Base-by-base conservation (phyloP, 2,797 vertebrate species). In the Eulemur rubriventer region DNA sequence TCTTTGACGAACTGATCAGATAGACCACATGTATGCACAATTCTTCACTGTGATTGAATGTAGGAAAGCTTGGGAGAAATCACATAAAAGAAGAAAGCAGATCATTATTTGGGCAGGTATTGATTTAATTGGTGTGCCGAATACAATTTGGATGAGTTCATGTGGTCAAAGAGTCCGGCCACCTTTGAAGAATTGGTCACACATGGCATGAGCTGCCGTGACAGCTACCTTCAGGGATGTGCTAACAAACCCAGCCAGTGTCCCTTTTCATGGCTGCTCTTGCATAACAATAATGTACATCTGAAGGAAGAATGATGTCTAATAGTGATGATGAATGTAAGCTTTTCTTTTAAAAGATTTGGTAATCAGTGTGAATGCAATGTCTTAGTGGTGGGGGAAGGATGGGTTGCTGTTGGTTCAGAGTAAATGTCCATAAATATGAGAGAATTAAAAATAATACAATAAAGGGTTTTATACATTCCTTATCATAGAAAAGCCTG, bases 41-140 rank as follows among this genome's bases (percentile, higher is more conserved):
- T 69, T 72, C 78, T 80, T 87, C 20, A 14, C 28, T 81, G 43
- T 52, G 69, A 43, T 0, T 63, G 48, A 89, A 16, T 52, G 38
- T 4, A 2, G 85, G 82, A 87, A 83, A 76, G 46, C 70, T 55
- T n/a, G 57, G 33, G 35, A 50, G 43, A 70, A 20, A 14, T 52
- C 79, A 73, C 41, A 8, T 86, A 78, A 89, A 72, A 83, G 89
- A 78, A 78, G 59, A 43, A 94, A 89, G 70, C 28, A 55, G 92
- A 78, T 57, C 67, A 59, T 86, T 91, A 59, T 78, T 65, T 1
- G 0, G 48, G 41, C 59, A 48, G 85, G 94, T 67, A 41, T 86
- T 92, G 76, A 75, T 72, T 92, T 94, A 79, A 69, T 69, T 89
- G 63, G 73, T 61, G 18, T 84, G 85, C 70, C 38, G 33, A 89